A percentile compares a stretch with the other conserved stretches of the same genome.
These are phyloP conservation scores for Bettongia penicillata DNA, from an alignment of 2,113 vertebrate species.

Conservation along the genomic window DNA sequence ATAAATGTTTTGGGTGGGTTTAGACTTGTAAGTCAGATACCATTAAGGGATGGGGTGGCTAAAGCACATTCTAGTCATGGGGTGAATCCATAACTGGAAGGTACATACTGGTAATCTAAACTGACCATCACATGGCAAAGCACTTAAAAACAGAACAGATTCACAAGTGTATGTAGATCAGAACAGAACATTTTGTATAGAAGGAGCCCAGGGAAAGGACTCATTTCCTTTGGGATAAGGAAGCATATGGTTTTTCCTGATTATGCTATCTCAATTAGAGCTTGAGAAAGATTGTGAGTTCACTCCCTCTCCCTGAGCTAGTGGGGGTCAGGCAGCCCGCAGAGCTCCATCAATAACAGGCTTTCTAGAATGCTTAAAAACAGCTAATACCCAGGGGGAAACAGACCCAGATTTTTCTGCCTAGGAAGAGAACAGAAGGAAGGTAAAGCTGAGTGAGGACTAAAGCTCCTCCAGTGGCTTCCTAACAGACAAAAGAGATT, in stretches of 20 bases:
- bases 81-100: background rate
- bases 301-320: background rate
- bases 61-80: background rate
- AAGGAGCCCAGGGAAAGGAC: conserved; percentile 56
- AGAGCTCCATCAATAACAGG: background rate
- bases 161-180: conserved; percentile 45
- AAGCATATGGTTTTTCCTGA: conserved; percentile 58
- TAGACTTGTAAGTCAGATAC: background rate
- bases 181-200: conserved; percentile 69
- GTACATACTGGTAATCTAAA: background rate
- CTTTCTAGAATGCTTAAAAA: background rate
- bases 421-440: background rate
- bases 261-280: background rate
- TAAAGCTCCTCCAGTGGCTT: background rate
- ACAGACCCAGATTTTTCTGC: background rate
- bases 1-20: background rate
- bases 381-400: background rate
- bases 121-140: background rate
- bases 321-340: background rate
- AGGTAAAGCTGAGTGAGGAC: background rate
- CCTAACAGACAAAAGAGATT: background rate
- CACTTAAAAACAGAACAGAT: conserved; percentile 47
- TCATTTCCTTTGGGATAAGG: conserved; percentile 66
- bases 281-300: background rate
- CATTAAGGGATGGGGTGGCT: background rate